phyloP scores from a whole-genome alignment of 2,797 vertebrate genomes.

The Enteromius mattozi region DNA sequence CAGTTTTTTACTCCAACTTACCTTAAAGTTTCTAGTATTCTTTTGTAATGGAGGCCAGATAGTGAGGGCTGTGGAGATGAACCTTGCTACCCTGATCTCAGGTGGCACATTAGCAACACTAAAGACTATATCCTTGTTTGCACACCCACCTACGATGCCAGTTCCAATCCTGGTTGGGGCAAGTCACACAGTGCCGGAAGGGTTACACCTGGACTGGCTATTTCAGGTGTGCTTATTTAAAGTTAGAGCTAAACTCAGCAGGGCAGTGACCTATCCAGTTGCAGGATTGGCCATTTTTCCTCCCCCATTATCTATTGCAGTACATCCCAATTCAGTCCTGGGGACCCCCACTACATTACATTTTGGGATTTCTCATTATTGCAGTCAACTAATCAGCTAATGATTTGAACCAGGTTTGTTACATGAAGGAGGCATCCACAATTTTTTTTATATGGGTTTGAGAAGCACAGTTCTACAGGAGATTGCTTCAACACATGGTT shows the following conservation, averaged over 20 bases:
- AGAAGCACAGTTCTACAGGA: not conserved
- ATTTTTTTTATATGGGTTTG: not conserved
- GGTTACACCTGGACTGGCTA: not conserved
- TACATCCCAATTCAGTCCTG: not conserved
- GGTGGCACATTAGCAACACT: not conserved
- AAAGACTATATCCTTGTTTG: not conserved
- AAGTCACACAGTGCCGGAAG: not conserved
- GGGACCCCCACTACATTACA: not conserved
- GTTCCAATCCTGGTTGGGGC: not conserved
- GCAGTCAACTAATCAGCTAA: not conserved
- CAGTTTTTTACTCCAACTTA: not conserved
- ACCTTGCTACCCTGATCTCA: not conserved
- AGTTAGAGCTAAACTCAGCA: not conserved
- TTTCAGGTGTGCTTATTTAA: not conserved
- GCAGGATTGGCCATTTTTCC: not conserved
- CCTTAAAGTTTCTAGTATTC: not conserved
- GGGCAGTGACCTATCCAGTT: not conserved
- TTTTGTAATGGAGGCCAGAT: not conserved
- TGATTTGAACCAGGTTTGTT: not conserved
- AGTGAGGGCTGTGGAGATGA: not conserved
- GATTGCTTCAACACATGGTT: not conserved
- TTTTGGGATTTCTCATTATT: not conserved
- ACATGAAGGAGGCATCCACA: not conserved
- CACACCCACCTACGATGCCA: not conserved
- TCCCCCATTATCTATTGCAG: not conserved